Evolutionary conservation across 2,113 vertebrate genomes (phyloP).

Genomic region (Connochaetes taurinus): DNA sequence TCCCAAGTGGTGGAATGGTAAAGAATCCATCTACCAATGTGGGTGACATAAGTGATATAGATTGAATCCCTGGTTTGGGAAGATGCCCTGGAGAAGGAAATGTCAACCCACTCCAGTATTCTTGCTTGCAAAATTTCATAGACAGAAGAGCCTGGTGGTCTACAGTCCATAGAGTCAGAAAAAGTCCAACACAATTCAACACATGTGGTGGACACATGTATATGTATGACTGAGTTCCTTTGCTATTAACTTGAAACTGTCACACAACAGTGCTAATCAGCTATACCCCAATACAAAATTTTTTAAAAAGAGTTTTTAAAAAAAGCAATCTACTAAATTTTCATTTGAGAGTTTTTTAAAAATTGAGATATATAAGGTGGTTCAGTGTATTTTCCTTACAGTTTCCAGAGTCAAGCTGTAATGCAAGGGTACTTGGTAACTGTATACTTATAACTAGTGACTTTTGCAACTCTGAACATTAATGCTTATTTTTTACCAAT

Average conservation of each 20-base stretch:
- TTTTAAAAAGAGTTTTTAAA: neutral
- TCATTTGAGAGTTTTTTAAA: neutral
- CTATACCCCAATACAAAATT: neutral
- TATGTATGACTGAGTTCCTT: neutral
- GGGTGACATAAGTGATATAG: fast-evolving
- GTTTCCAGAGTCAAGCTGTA: neutral
- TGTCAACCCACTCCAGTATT: neutral
- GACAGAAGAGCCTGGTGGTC: neutral
- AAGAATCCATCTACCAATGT: neutral
- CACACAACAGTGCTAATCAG: neutral
- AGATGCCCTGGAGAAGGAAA: neutral
- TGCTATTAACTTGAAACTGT: neutral
- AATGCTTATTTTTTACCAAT: neutral
- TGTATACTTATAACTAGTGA: neutral
- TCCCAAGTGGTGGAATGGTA: neutral
- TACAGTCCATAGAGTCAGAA: neutral
- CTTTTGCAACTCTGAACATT: neutral
- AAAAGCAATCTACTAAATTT: neutral
- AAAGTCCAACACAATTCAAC: neutral
- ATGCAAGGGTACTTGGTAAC: neutral
- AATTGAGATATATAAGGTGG: neutral
- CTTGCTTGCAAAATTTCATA: neutral
- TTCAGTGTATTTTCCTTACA: neutral
- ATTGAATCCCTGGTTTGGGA: neutral
- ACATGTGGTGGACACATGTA: neutral